Conservation (phyloP, 2,113 vertebrate genomes). For the Jacana jacana region DNA sequence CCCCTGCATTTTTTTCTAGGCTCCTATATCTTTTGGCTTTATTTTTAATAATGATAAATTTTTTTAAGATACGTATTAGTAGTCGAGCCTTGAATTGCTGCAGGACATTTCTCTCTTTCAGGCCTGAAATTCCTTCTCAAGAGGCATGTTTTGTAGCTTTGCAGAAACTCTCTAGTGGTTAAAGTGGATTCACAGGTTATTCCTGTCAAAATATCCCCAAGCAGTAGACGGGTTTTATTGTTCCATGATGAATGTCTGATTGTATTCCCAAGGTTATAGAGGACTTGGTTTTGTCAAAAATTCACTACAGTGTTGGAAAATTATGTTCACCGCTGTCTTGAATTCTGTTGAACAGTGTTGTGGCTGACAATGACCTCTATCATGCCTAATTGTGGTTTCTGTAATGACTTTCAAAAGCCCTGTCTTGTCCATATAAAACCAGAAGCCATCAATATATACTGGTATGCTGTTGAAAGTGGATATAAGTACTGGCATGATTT, state of each 20-base stretch:
- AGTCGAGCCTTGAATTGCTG: background rate
- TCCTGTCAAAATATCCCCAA: background rate
- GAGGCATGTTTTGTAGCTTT: background rate
- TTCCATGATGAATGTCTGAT: background rate
- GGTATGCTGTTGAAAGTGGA: background rate
- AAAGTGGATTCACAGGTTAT: slow-evolving; percentile 35
- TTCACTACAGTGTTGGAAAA: background rate
- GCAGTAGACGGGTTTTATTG: background rate
- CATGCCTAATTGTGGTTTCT: background rate
- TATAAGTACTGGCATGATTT: background rate
- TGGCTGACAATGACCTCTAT: background rate
- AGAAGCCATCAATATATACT: background rate
- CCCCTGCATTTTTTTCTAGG: background rate
- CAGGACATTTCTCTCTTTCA: background rate
- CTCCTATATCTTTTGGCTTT: background rate
- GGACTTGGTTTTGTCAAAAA: background rate
- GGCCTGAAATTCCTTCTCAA: background rate
- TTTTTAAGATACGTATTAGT: background rate
- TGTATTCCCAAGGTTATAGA: background rate
- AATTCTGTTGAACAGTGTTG: background rate
- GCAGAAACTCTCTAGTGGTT: background rate
- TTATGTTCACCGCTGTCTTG: background rate
- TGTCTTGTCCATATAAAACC: background rate
- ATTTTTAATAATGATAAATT: background rate
- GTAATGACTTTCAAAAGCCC: background rate